Evolutionary conservation across 2,113 vertebrate genomes (phyloP).

Genomic region (Hemibagrus wyckioides): DNA sequence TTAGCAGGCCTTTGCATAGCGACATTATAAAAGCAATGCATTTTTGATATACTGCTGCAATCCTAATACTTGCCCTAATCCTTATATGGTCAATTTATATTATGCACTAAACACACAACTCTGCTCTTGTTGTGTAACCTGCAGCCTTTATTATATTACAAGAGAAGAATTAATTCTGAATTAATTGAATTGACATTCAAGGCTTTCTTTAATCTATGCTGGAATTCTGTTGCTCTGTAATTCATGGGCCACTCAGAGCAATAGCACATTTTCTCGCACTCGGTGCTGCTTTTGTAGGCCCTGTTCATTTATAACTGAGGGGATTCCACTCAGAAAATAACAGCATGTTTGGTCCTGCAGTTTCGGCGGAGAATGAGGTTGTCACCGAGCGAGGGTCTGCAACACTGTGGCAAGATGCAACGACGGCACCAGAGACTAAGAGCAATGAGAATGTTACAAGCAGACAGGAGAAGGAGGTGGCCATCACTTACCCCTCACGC

Average conservation of each 20-base stretch:
- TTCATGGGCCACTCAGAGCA: background rate
- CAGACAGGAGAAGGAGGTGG: conserved; percentile 71
- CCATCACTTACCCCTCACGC: conserved; percentile 88
- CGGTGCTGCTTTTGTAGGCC: conserved; percentile 40
- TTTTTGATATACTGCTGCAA: background rate
- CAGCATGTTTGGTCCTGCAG: conserved; percentile 50
- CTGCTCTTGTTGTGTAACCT: conserved; percentile 12
- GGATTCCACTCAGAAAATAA: conserved; percentile 35
- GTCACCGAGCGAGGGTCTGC: conserved; percentile 68
- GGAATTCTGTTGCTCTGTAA: background rate
- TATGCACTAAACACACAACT: background rate
- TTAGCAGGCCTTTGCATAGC: conserved; percentile 37
- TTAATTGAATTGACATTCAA: background rate
- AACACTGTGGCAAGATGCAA: conserved; percentile 69
- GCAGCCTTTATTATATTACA: background rate
- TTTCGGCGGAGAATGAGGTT: conserved; percentile 69
- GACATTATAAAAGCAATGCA: background rate
- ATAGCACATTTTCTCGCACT: background rate
- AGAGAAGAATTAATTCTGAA: background rate
- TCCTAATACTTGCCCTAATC: conserved; percentile 1
- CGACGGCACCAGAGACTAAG: conserved; percentile 75
- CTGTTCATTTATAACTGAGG: conserved; percentile 47
- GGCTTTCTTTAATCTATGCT: background rate
- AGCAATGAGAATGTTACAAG: conserved; percentile 71
- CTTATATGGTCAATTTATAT: conserved; percentile 15